These are phyloP conservation scores for Clarias platycephalus DNA, from an alignment of 2,797 vertebrate species.

Conservation along the genomic window DNA sequence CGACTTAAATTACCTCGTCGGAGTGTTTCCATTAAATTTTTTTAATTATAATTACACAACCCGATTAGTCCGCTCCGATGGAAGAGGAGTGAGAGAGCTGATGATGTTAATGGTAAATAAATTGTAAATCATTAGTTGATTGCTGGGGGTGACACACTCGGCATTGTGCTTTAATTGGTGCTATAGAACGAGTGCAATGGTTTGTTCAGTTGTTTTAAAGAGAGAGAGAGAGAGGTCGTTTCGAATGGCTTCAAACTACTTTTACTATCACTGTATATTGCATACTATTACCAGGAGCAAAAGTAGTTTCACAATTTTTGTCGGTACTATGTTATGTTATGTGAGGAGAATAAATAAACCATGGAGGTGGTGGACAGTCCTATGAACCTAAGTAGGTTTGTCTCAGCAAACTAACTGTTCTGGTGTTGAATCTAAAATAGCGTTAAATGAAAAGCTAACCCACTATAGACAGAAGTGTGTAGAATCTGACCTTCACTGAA, in stretches of 20 bases:
- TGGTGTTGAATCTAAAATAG: too few relatives aligned
- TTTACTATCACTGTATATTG: neutral
- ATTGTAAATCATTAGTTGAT: constrained; percentile 61
- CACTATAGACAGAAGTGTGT: too few relatives aligned
- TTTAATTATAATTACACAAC: constrained; percentile 57
- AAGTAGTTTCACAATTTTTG: too few relatives aligned
- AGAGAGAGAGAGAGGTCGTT: neutral
- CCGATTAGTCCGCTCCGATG: constrained; percentile 54
- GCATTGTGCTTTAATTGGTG: constrained; percentile 30
- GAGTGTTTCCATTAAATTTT: constrained; percentile 55
- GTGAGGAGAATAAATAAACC: too few relatives aligned
- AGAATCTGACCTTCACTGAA: too few relatives aligned
- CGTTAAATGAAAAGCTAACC: too few relatives aligned
- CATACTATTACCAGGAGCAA: neutral
- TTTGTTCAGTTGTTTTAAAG: constrained; percentile 6
- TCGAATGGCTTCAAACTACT: neutral
- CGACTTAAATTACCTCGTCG: constrained; percentile 50
- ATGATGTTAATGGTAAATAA: constrained; percentile 57
- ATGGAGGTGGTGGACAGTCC: too few relatives aligned
- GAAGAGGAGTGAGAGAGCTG: constrained; percentile 41
- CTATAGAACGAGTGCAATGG: constrained; percentile 24
- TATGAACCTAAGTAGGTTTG: too few relatives aligned
- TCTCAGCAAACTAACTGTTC: too few relatives aligned
- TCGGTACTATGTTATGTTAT: too few relatives aligned
- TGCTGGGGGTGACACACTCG: constrained; percentile 62